Percentiles rank a stretch among this genome's conserved stretches.
phyloP scores from a whole-genome alignment of 2,797 vertebrate species.

The Phoeniculus purpureus region DNA sequence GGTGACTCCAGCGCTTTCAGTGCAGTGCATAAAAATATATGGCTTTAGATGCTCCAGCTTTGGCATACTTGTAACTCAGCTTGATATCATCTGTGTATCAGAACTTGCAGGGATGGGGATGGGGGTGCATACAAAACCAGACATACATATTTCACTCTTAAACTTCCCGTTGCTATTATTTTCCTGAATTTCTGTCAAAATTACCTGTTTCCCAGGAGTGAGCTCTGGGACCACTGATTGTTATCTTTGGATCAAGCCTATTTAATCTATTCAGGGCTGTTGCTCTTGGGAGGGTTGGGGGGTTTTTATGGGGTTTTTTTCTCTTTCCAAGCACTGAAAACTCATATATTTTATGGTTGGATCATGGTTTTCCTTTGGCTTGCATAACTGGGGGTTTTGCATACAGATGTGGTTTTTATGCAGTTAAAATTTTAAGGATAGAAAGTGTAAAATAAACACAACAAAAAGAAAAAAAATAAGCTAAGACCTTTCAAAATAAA shows the following conservation, averaged over 20 bases:
- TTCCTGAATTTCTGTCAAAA: constrained; percentile 3
- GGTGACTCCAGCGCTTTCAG: background rate
- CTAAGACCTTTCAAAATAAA: constrained; percentile 63
- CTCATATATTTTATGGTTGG: constrained; percentile 4
- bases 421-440: constrained; percentile 59
- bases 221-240: background rate
- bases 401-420: constrained; percentile 22
- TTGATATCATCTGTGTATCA: background rate
- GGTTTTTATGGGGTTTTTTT: background rate
- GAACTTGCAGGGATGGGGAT: background rate
- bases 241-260: background rate
- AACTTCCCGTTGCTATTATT: background rate
- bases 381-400: constrained; percentile 24
- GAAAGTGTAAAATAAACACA: constrained; percentile 37
- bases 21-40: background rate
- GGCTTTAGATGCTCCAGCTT: background rate
- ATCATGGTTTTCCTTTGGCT: constrained; percentile 15
- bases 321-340: background rate
- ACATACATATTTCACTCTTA: background rate
- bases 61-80: background rate
- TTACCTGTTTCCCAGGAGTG: background rate
- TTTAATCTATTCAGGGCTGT: background rate
- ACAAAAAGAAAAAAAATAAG: constrained; percentile 48
- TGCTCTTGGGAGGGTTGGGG: background rate
- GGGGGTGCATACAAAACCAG: background rate